Evolutionary conservation across 2,113 vertebrate species (phyloP), one percentile per base, ranked within the genome.

Genomic region (Brachionichthys hirsutus): DNA sequence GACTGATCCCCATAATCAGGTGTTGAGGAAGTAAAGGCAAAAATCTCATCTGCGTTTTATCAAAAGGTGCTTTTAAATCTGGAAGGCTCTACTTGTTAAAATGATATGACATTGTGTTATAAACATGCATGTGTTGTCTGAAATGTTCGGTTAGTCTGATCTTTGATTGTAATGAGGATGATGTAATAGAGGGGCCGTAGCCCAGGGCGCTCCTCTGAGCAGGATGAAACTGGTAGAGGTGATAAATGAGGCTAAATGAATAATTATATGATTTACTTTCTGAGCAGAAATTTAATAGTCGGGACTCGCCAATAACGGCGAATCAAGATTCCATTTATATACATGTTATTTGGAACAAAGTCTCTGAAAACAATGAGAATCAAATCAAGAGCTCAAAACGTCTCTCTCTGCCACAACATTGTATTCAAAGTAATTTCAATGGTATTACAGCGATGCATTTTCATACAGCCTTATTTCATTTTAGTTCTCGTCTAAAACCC

Each of bases 1-100:
- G 38, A 56, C 70, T 76, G 62, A 80, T 66, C 61, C 63, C 46
- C 14, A 24, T 76, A 83, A 81, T 83, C 61, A 1, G 18, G 63
- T 20, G 70, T 86, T 79, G 76, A 62, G 2, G 66, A 77, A 41
- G 54, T 19, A 43, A 67, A 44, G 55, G 30, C 43, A 55, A 50
- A 67, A 73, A 50, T 63, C 50, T 40, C 45, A 77, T 72, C 57
- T 30, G 24, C 24, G 3, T 30, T 30, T 78, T 47, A 60, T 66
- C 62, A 85, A 58, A n/a, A 40, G 49, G 44, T 49, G 20, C 22
- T 75, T 30, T 61, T 64, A 12, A 16, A 47, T 64, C 17, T 57
- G 58, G 2, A 67, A 3, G 57, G 24, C 38, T 69, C 3, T 14
- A 15, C 34, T 54, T 43, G 5, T 54, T 55, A 17, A 35, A 38